Conservation (phyloP, 1,140 invertebrate species). For the Popillia japonica region DNA sequence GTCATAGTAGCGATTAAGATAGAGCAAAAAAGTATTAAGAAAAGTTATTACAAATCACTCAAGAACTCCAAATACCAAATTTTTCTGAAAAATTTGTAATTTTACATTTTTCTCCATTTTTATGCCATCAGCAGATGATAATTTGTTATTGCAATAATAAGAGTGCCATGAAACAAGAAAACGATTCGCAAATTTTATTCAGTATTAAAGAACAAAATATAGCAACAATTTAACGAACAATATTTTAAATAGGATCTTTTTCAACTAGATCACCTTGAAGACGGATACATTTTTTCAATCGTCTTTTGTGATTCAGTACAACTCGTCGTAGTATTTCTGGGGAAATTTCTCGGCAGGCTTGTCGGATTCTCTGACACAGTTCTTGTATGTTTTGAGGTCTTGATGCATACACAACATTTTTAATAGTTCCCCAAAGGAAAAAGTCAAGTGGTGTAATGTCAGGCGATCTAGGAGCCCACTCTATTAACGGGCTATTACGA, state of each 20-base stretch:
- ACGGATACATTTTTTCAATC: conserved; percentile 8
- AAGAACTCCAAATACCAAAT: conserved; percentile 2
- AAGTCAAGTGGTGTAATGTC: background rate
- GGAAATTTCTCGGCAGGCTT: conserved; percentile 2
- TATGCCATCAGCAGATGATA: background rate
- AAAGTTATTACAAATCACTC: conserved; percentile 15
- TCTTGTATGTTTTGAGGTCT: conserved; percentile 12
- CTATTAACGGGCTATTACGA: background rate
- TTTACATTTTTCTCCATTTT: conserved; percentile 10
- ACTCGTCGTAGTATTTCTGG: background rate
- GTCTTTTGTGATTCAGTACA: conserved; percentile 18
- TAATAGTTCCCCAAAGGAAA: too few species aligned
- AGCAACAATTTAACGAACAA: background rate
- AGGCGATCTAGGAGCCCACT: background rate
- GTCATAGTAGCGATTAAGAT: conserved; percentile 18
- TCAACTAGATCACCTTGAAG: conserved; percentile 9
- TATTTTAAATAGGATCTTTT: conserved; percentile 19
- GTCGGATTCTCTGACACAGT: conserved; percentile 17
- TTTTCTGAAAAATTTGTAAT: background rate
- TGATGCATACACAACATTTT: background rate
- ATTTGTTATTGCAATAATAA: conserved; percentile 3
- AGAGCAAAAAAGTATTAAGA: conserved; percentile 12
- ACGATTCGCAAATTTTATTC: conserved; percentile 7
- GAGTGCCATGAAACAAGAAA: conserved; percentile 1
- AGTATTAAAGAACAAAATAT: background rate